Evolutionary conservation across 2,888 invertebrate genomes (phyloP).

Genomic region (Brenthis ino): DNA sequence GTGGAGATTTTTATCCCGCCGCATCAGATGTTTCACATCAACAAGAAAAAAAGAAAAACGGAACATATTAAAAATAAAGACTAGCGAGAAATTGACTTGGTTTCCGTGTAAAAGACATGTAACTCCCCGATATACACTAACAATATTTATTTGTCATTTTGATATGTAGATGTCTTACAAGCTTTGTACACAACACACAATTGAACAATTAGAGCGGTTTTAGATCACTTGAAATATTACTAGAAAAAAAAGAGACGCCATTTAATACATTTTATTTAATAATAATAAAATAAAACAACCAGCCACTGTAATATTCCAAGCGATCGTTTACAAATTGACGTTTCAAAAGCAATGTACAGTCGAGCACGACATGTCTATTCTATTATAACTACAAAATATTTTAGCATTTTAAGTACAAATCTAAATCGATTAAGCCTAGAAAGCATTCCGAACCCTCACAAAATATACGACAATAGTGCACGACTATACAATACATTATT

Average conservation of each 20-base stretch:
- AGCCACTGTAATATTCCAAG: constrained; percentile 27
- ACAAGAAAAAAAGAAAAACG: constrained; percentile 13
- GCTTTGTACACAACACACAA: constrained; percentile 48
- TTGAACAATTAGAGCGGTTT: constrained; percentile 34
- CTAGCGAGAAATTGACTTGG: constrained; percentile 23
- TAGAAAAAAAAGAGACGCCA: constrained; percentile 15
- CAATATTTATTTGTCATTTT: constrained; percentile 72
- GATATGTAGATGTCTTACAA: constrained; percentile 69
- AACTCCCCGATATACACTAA: constrained; percentile 33
- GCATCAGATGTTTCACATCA: too few species aligned
- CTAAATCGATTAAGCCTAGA: constrained; percentile 55
- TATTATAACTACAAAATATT: constrained; percentile 42
- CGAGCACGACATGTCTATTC: constrained; percentile 54
- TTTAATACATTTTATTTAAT: neutral
- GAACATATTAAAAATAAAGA: constrained; percentile 46
- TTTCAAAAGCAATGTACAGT: constrained; percentile 53
- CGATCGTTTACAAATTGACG: constrained; percentile 54
- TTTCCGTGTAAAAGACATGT: constrained; percentile 31
- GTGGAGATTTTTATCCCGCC: too few species aligned
- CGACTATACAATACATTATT: constrained; percentile 59
- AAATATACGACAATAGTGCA: constrained; percentile 61
- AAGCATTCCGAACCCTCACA: constrained; percentile 59
- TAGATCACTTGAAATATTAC: constrained; percentile 28
- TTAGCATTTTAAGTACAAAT: constrained; percentile 46
- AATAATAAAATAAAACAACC: constrained; percentile 7